Evolutionary conservation across 37 sponge, comb jelly and placozoan genomes (phyloP), one percentile per base, ranked within the genome.

Genomic region (Cliona cf. orientalis): DNA sequence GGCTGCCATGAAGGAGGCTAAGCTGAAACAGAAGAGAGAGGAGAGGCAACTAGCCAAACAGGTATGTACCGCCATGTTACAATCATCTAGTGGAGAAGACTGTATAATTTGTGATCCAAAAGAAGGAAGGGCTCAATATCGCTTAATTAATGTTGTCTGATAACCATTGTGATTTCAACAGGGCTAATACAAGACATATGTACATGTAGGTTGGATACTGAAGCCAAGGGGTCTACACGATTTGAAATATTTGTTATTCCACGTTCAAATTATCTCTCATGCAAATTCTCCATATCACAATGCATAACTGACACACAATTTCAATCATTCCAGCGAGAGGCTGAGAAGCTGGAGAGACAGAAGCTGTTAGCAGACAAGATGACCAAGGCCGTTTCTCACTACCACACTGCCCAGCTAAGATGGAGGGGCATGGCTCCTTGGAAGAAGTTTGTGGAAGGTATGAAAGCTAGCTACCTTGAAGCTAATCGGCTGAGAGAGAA

Each of bases 21-120:
- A 59, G 19, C 31, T 63, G 17, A 46, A 43, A 12, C 44, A 71
- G 75, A 83, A 58, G 66, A 84, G 72, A 58, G 87, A 80, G 42
- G 89, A 92, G 76, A 92, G 66, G 43, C 72, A 55, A 55, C 34
- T 76, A 35, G 93, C 89, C 4, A 83, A 80, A 57, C 85, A 87
- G 87, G 88, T 81, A 40, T 43, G 42, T 3, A 3, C 0, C 42
- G 3, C 62, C n/a, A n/a, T n/a, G n/a, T n/a, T n/a, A n/a, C n/a
- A n/a, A n/a, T n/a, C n/a, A n/a, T n/a, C n/a, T n/a, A n/a, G n/a
- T n/a, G n/a, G n/a, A n/a, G n/a, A n/a, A n/a, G n/a, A n/a, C n/a
- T n/a, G n/a, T n/a, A n/a, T n/a, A n/a, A n/a, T n/a, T n/a, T n/a
- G n/a, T n/a, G n/a, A n/a, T n/a, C n/a, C n/a, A n/a, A n/a, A n/a